Base-by-base conservation (phyloP, 2,797 vertebrate genomes). In the Alfaro cultratus region DNA sequence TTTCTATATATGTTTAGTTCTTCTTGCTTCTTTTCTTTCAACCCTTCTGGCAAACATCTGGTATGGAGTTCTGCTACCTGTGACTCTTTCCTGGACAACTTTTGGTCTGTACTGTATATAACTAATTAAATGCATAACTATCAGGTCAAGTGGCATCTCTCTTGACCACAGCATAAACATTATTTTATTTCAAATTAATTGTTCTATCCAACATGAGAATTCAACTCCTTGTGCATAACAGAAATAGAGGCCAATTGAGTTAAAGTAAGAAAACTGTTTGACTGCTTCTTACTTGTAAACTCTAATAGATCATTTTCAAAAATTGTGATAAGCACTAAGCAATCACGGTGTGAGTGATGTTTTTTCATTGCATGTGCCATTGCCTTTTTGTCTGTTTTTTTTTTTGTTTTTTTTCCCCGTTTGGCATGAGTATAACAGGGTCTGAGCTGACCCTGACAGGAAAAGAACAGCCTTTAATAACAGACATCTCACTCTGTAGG, bases 381-480 rank as follows among this genome's bases (percentile, higher is more conserved):
- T 83, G 68, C 12, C 43, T 31, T 74, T 60, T 26, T 34, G 41
- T 67, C 12, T 47, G 21, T 68, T 36, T 53, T 46, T 77, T 81
- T 55, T n/a, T n/a, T n/a, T n/a, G n/a, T n/a, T n/a, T n/a, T n/a
- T n/a, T n/a, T n/a, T n/a, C n/a, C 78, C 81, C 76, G 16, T 26
- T 49, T 78, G 76, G 78, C 84, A 80, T 82, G 85, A 82, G 83
- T 81, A 78, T 85, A 83, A 90, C 79, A 90, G 85, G 84, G 88
- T 89, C 85, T 89, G 79, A 62, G 84, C 91, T 95, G 93, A 94
- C 94, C 94, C 93, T 89, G 87, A 94, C 92, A 92, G 89, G 84
- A 88, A 90, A 85, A 93, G 86, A 95, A 90, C 92, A 93, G 90
- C 89, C 93, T 92, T 94, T 95, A 93, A 94, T 94, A 94, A 95